A percentile compares a stretch with the other conserved stretches of the same genome.
phyloP scores from a whole-genome alignment of 1,140 invertebrate genomes.

The Ostrea denselamellosa region DNA sequence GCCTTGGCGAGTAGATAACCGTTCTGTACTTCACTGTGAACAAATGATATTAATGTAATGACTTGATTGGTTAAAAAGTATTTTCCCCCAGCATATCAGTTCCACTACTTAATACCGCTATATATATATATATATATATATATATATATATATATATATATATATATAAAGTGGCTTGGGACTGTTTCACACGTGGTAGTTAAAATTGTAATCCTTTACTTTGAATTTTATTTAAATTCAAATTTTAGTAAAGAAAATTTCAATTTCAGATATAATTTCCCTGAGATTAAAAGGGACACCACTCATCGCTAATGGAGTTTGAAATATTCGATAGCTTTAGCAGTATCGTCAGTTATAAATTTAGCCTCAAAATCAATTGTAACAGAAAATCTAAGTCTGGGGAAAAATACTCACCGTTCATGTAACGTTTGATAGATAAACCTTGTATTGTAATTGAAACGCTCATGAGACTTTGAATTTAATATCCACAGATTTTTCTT shows the following conservation, averaged over 20 bases:
- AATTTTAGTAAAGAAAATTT: not conserved
- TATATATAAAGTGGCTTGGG: no score
- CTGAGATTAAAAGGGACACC: not conserved
- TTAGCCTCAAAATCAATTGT: not conserved
- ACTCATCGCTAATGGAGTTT: no score
- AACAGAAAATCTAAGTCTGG: not conserved
- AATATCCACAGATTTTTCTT: not conserved
- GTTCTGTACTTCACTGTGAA: no score
- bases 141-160: no score
- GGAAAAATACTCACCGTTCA: not conserved
- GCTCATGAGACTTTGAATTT: not conserved
- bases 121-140: no score
- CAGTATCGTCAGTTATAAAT: no score
- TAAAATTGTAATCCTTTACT: not conserved
- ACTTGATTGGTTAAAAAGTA: no score
- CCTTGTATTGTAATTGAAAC: not conserved
- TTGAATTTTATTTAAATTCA: conserved; percentile 6
- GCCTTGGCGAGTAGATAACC: no score
- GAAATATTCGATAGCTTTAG: no score
- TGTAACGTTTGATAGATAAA: not conserved
- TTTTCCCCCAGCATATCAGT: no score
- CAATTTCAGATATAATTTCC: not conserved
- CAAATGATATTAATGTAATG: no score
- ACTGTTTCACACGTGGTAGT: not conserved
- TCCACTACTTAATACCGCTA: no score